phyloP scores from a whole-genome alignment of 2,888 invertebrate species.

The Drosophila dives region DNA sequence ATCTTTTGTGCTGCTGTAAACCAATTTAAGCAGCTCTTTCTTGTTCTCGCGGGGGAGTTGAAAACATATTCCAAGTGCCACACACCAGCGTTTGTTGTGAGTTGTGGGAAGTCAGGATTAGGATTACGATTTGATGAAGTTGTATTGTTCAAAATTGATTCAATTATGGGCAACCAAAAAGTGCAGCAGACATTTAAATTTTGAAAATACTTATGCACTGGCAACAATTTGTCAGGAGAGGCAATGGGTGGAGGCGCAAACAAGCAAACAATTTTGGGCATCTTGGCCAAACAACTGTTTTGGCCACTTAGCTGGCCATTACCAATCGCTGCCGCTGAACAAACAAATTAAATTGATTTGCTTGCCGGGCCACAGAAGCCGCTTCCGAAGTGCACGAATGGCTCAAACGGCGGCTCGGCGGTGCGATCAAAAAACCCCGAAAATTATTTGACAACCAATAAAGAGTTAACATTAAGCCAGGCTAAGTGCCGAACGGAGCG shows the following conservation, averaged over 20 bases:
- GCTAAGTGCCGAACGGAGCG: constrained; percentile 35
- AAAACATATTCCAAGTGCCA: constrained; percentile 70
- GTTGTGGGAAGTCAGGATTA: constrained; percentile 63
- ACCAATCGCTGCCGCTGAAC: constrained; percentile 72
- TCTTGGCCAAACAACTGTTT: constrained; percentile 64
- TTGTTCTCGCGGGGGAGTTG: constrained; percentile 12
- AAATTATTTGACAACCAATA: constrained; percentile 66
- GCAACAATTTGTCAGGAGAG: constrained; percentile 67
- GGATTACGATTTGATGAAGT: constrained; percentile 60
- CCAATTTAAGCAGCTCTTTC: constrained; percentile 59
- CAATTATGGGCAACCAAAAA: constrained; percentile 10
- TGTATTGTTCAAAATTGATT: constrained; percentile 50
- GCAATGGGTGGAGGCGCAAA: constrained; percentile 14
- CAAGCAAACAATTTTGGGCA: constrained; percentile 36
- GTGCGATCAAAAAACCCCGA: constrained; percentile 61
- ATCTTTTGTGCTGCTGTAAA: constrained; percentile 45
- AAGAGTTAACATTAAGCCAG: constrained; percentile 14
- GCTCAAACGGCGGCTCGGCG: constrained; percentile 35
- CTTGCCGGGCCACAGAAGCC: constrained; percentile 73
- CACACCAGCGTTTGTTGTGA: constrained; percentile 42
- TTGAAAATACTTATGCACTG: constrained; percentile 3
- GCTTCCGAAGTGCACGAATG: constrained; percentile 72
- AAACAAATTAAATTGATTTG: constrained; percentile 78
- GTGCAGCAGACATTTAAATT: constrained; percentile 6
- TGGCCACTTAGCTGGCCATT: constrained; percentile 78